Evolutionary conservation across 2,113 vertebrate species (phyloP), one percentile per base, ranked within the genome.

Genomic region (Rhipidura dahli): DNA sequence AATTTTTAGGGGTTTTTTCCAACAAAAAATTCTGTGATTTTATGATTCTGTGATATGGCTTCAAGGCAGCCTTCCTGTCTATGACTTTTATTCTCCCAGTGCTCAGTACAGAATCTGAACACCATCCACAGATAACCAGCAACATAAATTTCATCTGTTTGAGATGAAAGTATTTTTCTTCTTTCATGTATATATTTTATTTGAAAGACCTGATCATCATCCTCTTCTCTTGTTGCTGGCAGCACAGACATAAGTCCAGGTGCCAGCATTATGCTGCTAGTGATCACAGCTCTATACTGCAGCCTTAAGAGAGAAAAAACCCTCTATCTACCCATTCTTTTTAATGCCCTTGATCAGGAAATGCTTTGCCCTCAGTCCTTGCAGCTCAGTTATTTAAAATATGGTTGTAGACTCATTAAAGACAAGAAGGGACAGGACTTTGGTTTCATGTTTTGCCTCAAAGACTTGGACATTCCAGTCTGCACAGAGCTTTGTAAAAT

Each of bases 401-500:
- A 83, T 28, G 8, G 18, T 83, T 19, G 4, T 30, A 69, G 33
- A 3, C 11, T 87, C 60, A 64, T 63, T 83, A 84, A 79, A 84
- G 70, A 72, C 20, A 71, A 69, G 61, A 87, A 71, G 28, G 28
- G 81, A 72, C 57, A 84, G 50, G 81, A 64, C 54, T 82, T 84
- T 19, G 6, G n/a, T 49, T 89, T 90, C 69, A 47, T 53, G n/a
- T 87, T 84, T 94, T 92, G 13, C 61, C 90, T 92, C 69, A 94
- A 94, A 87, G 69, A 90, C 18, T 75, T 57, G 86, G 50, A 66
- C 68, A 59, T 81, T 86, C 39, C 27, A 59, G 16, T 50, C 22
- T 53, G 28, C 65, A 50, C 45, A 75, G 83, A 87, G n/a, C 23
- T 79, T 76, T 95, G 65, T 65, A 80, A 96, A 91, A 95, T 80